Percentiles rank a stretch among this genome's conserved stretches.
Conservation (phyloP, 23 tunicate species). For the Trididemnum miniatum region DNA sequence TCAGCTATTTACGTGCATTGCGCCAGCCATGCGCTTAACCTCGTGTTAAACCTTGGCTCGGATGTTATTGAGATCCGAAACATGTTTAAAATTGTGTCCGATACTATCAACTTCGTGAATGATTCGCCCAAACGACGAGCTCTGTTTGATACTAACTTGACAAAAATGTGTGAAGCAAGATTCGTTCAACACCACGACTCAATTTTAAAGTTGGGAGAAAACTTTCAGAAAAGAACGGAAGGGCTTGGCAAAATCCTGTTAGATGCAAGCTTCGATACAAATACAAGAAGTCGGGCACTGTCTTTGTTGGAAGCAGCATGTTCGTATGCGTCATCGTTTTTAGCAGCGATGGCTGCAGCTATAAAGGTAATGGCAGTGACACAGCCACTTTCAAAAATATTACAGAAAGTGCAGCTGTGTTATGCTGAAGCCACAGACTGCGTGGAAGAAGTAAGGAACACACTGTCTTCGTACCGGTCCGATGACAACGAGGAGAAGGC, state of each 20-base stretch:
- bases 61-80: background rate
- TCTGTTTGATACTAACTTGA: background rate
- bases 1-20: background rate
- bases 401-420: background rate
- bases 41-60: background rate
- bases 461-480: background rate
- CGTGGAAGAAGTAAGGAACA: background rate
- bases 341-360: background rate
- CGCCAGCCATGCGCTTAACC: background rate
- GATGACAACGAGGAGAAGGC: background rate
- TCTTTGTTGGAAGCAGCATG: background rate
- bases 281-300: background rate
- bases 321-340: background rate
- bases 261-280: background rate
- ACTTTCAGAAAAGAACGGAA: background rate
- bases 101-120: background rate
- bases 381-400: background rate
- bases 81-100: background rate
- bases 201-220: background rate
- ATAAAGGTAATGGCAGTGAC: background rate
- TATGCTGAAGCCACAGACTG: background rate
- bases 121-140: background rate
- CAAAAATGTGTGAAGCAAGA: background rate
- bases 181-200: background rate
- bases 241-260: background rate